phyloP scores from a whole-genome alignment of 2,797 vertebrate genomes.

The Eremophila alpestris region DNA sequence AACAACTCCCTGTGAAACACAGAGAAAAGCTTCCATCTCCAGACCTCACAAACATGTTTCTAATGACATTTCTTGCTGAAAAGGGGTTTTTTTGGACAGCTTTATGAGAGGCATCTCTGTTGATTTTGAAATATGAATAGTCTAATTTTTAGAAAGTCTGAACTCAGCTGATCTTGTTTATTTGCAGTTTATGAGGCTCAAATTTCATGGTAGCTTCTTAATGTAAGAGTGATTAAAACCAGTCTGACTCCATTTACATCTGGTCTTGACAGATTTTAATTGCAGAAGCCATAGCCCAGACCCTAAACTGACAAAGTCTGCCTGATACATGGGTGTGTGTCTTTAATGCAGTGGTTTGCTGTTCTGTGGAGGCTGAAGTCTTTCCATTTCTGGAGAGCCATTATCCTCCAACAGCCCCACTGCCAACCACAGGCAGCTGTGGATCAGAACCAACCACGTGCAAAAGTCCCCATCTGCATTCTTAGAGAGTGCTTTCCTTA shows the following conservation, averaged over 20 bases:
- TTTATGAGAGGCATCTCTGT: not conserved
- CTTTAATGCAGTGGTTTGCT: not conserved
- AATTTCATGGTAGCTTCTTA: not conserved
- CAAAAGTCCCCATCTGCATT: not conserved
- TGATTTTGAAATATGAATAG: not conserved
- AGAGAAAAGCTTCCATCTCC: not conserved
- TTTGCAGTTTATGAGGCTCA: not conserved
- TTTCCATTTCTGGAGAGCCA: not conserved
- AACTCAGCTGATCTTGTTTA: not conserved
- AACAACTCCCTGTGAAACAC: not conserved
- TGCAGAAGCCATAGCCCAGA: not conserved
- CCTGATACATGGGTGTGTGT: not conserved
- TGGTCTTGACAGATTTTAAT: not conserved
- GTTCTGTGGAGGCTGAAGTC: not conserved
- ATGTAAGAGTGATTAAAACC: not conserved
- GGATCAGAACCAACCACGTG: not conserved
- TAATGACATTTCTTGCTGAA: not conserved
- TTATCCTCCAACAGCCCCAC: not conserved
- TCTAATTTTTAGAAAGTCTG: not conserved
- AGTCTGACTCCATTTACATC: not conserved
- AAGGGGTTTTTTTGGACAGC: not conserved
- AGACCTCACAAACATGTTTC: not conserved
- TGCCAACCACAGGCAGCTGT: not conserved
- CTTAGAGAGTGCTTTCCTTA: not conserved
- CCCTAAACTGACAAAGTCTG: not conserved